phyloP scores from a whole-genome alignment of 2,888 invertebrate genomes.

The Neria commutata region DNA sequence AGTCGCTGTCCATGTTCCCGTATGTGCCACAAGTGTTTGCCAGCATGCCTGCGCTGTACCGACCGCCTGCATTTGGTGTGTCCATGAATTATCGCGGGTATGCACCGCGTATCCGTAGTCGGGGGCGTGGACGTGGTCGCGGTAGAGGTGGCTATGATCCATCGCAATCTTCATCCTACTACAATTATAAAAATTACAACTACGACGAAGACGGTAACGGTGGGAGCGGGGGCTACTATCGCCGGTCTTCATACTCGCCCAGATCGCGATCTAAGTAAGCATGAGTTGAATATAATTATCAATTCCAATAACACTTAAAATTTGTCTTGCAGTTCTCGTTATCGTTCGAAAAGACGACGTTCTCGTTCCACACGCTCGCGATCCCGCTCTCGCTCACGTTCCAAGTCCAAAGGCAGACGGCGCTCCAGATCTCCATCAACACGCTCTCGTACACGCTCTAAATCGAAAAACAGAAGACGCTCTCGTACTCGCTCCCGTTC shows the following conservation, averaged over 20 bases:
- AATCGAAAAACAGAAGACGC: not conserved
- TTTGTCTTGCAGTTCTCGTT: slow-evolving; percentile 15
- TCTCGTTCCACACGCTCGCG: slow-evolving; percentile 31
- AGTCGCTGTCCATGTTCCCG: slow-evolving; percentile 58
- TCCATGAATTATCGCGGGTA: slow-evolving; percentile 56
- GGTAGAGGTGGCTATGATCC: slow-evolving; percentile 43
- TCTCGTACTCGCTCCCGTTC: slow-evolving; percentile 6
- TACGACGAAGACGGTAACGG: slow-evolving; percentile 68
- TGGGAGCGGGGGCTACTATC: slow-evolving; percentile 63
- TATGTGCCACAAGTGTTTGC: slow-evolving; percentile 54
- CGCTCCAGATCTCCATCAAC: slow-evolving; percentile 31
- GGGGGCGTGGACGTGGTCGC: slow-evolving; percentile 59
- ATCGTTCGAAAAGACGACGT: slow-evolving; percentile 26
- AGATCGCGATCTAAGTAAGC: slow-evolving; percentile 45
- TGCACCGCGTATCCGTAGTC: slow-evolving; percentile 59
- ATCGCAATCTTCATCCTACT: slow-evolving; percentile 39
- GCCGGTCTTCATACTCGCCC: slow-evolving; percentile 50
- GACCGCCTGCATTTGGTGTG: slow-evolving; percentile 45
- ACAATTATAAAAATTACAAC: slow-evolving; percentile 66
- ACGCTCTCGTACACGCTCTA: not conserved
- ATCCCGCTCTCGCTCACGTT: slow-evolving; percentile 29
- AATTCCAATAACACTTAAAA: too few species aligned
- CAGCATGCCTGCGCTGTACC: slow-evolving; percentile 50
- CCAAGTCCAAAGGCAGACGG: slow-evolving; percentile 28
- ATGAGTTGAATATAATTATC: too few species aligned